These are phyloP conservation scores for Rhombomys opimus DNA, from an alignment of 2,113 vertebrate genomes.

Conservation along the genomic window DNA sequence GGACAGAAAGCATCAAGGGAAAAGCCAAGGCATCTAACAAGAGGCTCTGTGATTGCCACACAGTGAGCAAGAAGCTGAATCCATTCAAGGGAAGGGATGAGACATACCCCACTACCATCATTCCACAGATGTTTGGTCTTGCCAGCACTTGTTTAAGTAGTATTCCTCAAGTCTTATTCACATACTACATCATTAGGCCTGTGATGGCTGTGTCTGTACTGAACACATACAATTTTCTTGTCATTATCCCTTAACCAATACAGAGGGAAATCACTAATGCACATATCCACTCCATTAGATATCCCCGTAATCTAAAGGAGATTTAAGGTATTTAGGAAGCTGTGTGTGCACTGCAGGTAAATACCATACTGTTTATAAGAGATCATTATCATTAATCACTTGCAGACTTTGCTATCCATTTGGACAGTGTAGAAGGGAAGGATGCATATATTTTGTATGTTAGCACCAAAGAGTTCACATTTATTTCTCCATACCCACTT, in stretches of 20 bases:
- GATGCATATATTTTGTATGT: not conserved
- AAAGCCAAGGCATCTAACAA: not conserved
- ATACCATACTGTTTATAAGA: not conserved
- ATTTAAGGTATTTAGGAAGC: not conserved
- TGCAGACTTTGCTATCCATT: not conserved
- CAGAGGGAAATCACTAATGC: not conserved
- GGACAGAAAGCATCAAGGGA: not conserved
- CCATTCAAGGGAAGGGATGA: no score
- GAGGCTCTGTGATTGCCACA: not conserved
- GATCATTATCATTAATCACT: not conserved
- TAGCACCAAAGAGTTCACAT: not conserved
- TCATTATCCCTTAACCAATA: not conserved
- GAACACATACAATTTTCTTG: not conserved
- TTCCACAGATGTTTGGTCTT: not conserved
- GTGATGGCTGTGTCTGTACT: no score
- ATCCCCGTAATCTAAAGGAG: not conserved
- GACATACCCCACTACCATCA: not conserved
- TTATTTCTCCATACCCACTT: not conserved
- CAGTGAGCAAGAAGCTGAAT: not conserved
- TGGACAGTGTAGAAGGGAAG: not conserved
- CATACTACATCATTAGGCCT: no score
- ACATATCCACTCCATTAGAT: not conserved
- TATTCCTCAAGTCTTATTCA: not conserved
- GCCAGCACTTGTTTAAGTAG: not conserved
- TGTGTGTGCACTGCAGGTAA: not conserved